These are phyloP conservation scores for Drosophila sulfurigaster DNA, from an alignment of 1,140 invertebrate genomes.

Conservation along the genomic window DNA sequence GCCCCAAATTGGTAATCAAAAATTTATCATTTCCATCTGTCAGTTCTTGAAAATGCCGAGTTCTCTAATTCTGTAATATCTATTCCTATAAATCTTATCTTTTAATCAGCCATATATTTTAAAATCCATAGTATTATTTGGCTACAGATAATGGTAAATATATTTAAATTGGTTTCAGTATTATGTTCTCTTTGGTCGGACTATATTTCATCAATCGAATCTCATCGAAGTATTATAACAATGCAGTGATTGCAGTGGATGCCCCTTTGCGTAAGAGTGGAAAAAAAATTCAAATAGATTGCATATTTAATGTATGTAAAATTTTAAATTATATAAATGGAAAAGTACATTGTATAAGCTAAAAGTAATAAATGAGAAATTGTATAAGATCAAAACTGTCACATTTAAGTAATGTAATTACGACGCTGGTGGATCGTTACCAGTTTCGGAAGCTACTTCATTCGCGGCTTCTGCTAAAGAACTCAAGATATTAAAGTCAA, in stretches of 20 bases:
- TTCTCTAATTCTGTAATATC: no score
- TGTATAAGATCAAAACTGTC: neutral
- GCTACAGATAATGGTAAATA: no score
- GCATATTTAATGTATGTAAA: neutral
- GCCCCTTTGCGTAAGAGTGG: slow-evolving; percentile 49
- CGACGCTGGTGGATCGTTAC: slow-evolving; percentile 30
- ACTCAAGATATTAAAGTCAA: slow-evolving; percentile 60
- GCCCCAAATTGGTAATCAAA: neutral
- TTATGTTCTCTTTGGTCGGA: slow-evolving; percentile 77
- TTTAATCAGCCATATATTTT: no score
- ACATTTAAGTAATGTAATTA: neutral
- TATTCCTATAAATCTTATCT: no score
- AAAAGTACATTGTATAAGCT: slow-evolving; percentile 14
- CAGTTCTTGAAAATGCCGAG: no score
- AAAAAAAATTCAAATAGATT: slow-evolving; percentile 69
- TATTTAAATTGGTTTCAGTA: slow-evolving; percentile 41
- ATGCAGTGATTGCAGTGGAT: slow-evolving; percentile 45
- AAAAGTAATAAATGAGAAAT: neutral
- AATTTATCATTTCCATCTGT: no score
- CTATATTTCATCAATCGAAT: slow-evolving; percentile 82
- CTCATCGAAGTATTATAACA: slow-evolving; percentile 77
- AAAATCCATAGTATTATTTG: no score
- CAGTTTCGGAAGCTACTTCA: slow-evolving; percentile 54
- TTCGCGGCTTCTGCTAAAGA: slow-evolving; percentile 44
- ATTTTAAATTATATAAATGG: neutral